Evolutionary conservation across 2,888 invertebrate species (phyloP).

Genomic region (Papilio protenor): DNA sequence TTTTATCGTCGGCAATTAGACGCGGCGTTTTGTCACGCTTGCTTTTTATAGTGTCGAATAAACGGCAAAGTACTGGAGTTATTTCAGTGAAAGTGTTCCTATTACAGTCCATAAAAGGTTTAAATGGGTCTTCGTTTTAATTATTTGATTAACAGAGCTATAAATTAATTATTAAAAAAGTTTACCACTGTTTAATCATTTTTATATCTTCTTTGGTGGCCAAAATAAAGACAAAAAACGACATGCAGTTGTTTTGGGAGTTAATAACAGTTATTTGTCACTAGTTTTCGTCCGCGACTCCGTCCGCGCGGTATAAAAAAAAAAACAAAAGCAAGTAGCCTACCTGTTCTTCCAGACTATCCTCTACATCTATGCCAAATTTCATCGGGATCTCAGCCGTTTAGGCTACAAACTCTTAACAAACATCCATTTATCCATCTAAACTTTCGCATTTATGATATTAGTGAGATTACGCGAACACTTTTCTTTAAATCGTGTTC

Average conservation of each 20-base stretch:
- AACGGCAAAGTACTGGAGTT: slow-evolving; percentile 5
- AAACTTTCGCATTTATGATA: too few species aligned
- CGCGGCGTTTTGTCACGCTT: slow-evolving; percentile 21
- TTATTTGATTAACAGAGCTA: background rate
- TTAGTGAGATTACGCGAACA: background rate
- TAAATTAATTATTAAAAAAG: background rate
- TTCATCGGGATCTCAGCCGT: too few species aligned
- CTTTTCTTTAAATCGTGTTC: background rate
- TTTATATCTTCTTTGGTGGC: too few species aligned
- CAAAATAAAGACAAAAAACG: background rate
- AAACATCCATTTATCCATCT: too few species aligned
- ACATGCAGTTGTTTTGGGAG: background rate
- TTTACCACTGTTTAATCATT: background rate
- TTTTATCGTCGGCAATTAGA: slow-evolving; percentile 9
- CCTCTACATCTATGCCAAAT: too few species aligned
- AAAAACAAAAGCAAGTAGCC: too few species aligned
- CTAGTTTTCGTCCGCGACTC: too few species aligned
- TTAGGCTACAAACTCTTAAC: too few species aligned
- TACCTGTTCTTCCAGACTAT: too few species aligned
- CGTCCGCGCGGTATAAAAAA: too few species aligned
- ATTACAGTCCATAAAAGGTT: slow-evolving; percentile 18
- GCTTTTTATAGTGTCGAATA: slow-evolving; percentile 24
- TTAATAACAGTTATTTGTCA: background rate
- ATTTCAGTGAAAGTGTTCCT: slow-evolving; percentile 37
- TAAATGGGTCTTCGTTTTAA: slow-evolving; percentile 18